Evolutionary conservation across 2,888 invertebrate species (phyloP), one percentile per base, ranked within the genome.

Genomic region (Lithosia quadra): DNA sequence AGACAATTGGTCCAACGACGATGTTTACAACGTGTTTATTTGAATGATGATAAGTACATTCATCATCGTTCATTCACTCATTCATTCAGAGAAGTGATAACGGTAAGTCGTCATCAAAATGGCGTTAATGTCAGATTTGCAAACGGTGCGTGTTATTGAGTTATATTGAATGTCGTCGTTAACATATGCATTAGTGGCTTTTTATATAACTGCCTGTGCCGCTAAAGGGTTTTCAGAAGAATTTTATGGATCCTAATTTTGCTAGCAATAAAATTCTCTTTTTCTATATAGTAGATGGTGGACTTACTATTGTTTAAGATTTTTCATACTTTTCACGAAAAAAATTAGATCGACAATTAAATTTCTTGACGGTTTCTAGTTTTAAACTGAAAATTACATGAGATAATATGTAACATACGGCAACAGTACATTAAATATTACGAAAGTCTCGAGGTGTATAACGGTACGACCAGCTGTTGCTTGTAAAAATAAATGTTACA

Each of bases 401-500:
- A n/a, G 28, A 28, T 28, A 28, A 28, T 28, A 55, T 18, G 10
- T 58, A 34, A 56, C 59, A 34, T 58, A 62, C 43, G 24, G 21
- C 39, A 18, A 61, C 10, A 62, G 64, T 58, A 63, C 64, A 66
- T 73, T 75, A 71, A 79, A 75, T 64, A 70, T 80, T 79, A 68
- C 71, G 74, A 74, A 81, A 80, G 64, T 71, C 65, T 56, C 18
- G 58, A 34, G 57, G 59, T n/a, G 18, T 55, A 65, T 71, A 63
- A 68, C 69, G 43, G 49, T 66, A 71, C 70, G 58, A 58, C 43
- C 72, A 73, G 72, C 73, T 57, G 75, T 66, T 67, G 73, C 63
- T 64, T 28, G 71, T 74, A 73, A 73, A 73, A 71, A 80, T 79
- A 79, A 80, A 77, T 73, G 70, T 24, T 59, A 72, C 77, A 77